Percentiles rank a stretch among this genome's conserved stretches.
Evolutionary conservation across 2,888 invertebrate species (phyloP).

Genomic region (Cataglyphis albicans): DNA sequence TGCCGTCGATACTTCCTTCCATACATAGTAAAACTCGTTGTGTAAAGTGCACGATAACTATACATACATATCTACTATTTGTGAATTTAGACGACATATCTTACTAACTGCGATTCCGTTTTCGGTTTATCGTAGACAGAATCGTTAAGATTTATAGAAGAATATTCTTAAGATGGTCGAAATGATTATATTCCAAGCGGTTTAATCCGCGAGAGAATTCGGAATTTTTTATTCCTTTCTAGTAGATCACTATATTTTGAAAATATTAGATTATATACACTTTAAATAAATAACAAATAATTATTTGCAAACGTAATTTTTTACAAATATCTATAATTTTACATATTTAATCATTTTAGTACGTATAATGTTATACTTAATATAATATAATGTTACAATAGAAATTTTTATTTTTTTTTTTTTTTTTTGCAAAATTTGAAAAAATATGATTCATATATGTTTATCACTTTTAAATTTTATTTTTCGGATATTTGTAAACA

Average conservation of each 20-base stretch:
- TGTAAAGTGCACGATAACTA: conserved; percentile 68
- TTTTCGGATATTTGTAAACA: background rate
- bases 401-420: background rate
- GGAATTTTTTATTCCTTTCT: background rate
- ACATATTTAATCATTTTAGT: background rate
- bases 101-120: conserved; percentile 29
- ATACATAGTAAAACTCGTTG: conserved; percentile 69
- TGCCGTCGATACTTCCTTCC: conserved; percentile 54
- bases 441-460: background rate
- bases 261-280: background rate
- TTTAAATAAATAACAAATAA: background rate
- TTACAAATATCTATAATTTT: background rate
- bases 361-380: background rate
- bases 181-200: background rate
- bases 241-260: background rate
- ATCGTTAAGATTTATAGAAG: conserved; percentile 4
- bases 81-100: conserved; percentile 5
- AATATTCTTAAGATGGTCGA: background rate
- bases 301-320: background rate
- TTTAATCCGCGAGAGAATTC: background rate
- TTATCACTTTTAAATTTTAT: background rate
- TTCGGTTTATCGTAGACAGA: conserved; percentile 17
- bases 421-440: background rate
- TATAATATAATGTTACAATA: background rate
- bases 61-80: conserved; percentile 26